Evolutionary conservation across 2,113 vertebrate species (phyloP).

Genomic region (Gallinago jamesoni): DNA sequence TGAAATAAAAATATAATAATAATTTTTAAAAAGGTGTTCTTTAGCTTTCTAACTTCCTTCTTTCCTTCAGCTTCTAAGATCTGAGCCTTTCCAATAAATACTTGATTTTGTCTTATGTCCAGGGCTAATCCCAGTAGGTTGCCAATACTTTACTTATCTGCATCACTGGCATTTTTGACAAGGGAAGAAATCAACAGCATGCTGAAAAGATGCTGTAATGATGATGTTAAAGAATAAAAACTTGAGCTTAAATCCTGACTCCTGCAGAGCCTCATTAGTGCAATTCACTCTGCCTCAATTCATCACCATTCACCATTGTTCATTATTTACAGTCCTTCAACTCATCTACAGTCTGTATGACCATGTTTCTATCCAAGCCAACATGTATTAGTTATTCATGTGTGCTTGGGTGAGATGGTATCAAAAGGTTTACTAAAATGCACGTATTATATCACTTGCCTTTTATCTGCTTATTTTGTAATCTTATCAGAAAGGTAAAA

Average conservation of each 20-base stretch:
- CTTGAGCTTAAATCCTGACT: background rate
- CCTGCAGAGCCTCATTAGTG: conserved; percentile 22
- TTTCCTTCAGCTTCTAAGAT: background rate
- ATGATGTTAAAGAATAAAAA: conserved; percentile 32
- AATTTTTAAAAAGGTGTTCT: background rate
- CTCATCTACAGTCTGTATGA: background rate
- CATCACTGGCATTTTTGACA: background rate
- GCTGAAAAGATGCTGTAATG: background rate
- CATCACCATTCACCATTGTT: background rate
- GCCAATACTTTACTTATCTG: background rate
- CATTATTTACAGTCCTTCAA: conserved; percentile 25
- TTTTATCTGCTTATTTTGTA: conserved; percentile 60
- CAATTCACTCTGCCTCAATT: background rate
- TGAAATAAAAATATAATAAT: background rate
- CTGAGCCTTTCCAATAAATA: background rate
- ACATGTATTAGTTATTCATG: background rate
- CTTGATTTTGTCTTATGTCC: background rate
- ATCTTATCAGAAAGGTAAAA: conserved; percentile 58
- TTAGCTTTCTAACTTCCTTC: background rate
- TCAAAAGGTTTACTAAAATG: conserved; percentile 29
- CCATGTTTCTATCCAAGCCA: background rate
- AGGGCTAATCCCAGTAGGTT: background rate
- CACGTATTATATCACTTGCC: conserved; percentile 14
- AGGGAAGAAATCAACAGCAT: background rate
- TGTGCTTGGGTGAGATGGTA: background rate